Evolutionary conservation across 2,888 invertebrate genomes (phyloP).

Genomic region (Andrena trimmerana): DNA sequence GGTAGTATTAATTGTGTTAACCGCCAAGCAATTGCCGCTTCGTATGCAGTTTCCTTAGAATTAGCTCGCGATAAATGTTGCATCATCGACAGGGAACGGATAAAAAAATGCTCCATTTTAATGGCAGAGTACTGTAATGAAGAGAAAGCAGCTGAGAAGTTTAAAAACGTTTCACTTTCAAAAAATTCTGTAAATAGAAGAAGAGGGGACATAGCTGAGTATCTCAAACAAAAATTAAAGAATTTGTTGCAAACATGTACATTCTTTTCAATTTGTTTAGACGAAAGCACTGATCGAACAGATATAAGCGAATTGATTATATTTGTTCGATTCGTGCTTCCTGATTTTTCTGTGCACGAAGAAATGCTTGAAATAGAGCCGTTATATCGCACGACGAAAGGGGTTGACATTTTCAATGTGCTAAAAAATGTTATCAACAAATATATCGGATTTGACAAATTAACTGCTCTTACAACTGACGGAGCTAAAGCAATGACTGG

Average conservation of each 20-base stretch:
- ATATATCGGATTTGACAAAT: too few relatives aligned
- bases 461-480: too few relatives aligned
- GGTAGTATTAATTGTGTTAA: too few relatives aligned
- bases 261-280: neutral
- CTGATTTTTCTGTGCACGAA: neutral
- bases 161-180: neutral
- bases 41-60: too few relatives aligned
- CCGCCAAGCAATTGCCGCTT: too few relatives aligned
- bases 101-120: slow-evolving; percentile 3
- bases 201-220: neutral
- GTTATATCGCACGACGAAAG: neutral
- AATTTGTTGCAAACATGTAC: neutral
- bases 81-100: neutral
- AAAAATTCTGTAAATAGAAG: neutral
- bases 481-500: too few relatives aligned
- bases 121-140: neutral
- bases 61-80: neutral
- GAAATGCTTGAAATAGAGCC: neutral
- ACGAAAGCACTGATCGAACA: neutral
- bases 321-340: neutral
- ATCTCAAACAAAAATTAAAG: neutral
- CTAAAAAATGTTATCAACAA: neutral
- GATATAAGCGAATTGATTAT: neutral
- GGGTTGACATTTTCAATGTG: neutral
- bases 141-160: neutral